These are phyloP conservation scores for Aphis craccivora DNA, from an alignment of 1,140 invertebrate species.

Conservation along the genomic window DNA sequence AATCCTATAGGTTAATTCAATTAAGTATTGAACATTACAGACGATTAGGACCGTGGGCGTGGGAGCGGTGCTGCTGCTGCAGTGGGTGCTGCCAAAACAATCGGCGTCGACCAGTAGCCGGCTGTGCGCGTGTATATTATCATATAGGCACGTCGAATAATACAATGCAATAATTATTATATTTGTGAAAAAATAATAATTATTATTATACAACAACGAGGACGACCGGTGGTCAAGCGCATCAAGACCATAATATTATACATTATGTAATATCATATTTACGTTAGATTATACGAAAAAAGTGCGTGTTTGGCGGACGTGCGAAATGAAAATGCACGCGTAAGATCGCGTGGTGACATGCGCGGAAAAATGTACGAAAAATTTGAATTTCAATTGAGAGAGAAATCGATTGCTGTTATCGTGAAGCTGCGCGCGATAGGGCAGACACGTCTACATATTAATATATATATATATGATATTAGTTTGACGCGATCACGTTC, in stretches of 20 bases:
- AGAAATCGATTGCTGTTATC: slow-evolving; percentile 38
- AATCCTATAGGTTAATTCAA: neutral
- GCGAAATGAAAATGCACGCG: neutral
- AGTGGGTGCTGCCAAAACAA: neutral
- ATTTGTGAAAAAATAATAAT: slow-evolving; percentile 13
- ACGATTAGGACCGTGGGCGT: slow-evolving; percentile 1
- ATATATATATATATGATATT: neutral
- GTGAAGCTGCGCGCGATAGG: neutral
- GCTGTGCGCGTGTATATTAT: neutral
- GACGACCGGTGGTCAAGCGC: neutral
- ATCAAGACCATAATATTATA: neutral
- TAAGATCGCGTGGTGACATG: neutral
- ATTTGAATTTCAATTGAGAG: slow-evolving; percentile 41
- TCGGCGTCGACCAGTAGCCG: neutral
- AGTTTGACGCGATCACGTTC: slow-evolving; percentile 38
- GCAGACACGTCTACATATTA: neutral
- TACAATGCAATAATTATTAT: neutral
- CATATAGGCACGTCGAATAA: neutral
- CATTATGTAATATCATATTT: neutral
- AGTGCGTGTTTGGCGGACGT: neutral
- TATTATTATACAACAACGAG: neutral
- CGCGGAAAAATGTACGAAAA: neutral
- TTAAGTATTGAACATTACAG: neutral
- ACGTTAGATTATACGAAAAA: neutral
- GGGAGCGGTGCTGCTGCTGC: neutral